Evolutionary conservation across 1,140 invertebrate species (phyloP), one percentile per base, ranked within the genome.

Genomic region (Pachypsylla venusta): DNA sequence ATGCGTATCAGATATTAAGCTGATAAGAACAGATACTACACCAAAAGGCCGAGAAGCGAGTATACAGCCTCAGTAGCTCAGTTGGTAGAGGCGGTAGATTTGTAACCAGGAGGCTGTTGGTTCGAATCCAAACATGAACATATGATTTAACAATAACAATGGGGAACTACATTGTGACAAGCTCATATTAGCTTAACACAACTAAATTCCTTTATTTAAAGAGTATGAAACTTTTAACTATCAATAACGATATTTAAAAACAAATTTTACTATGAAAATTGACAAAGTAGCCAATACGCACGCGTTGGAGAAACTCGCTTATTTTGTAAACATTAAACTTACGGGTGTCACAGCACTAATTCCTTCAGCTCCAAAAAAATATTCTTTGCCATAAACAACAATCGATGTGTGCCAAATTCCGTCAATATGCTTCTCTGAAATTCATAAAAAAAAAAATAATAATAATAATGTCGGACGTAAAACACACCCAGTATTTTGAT

Each of bases 331-430:
- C n/a, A 4, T 56, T 19, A 16, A 60, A 82, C 81, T 79, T 77
- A 90, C 90, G 60, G 89, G 89, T 64, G 77, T 72, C 67, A 84
- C 85, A 62, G 76, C 81, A 66, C 81, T 79, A 62, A 96, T 84
- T 28, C 92, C 92, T 35, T 68, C 71, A 7, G 77, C 77, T 5
- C 89, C 88, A 70, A 87, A 96, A 73, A 88, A 94, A 71, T 85
- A 92, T 74, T 95, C 92, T 56, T 80, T 73, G 19, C 83, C 87
- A 73, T 84, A 93, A 2, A 82, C 87, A 55, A 94, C 87, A 53
- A 92, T 75, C 1, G 81, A 79, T 1, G 89, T 92, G 71, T 92
- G 89, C 87, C 89, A 93, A 67, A 93, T 81, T 54, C 87, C 89
- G 64, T 90, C 84, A 61, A 92, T 70, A 64, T 87, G 76, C 69